Percentiles rank a stretch among this genome's conserved stretches.
These are phyloP conservation scores for Chalcosyrphus nemorum DNA, from an alignment of 2,888 invertebrate genomes.

Conservation along the genomic window DNA sequence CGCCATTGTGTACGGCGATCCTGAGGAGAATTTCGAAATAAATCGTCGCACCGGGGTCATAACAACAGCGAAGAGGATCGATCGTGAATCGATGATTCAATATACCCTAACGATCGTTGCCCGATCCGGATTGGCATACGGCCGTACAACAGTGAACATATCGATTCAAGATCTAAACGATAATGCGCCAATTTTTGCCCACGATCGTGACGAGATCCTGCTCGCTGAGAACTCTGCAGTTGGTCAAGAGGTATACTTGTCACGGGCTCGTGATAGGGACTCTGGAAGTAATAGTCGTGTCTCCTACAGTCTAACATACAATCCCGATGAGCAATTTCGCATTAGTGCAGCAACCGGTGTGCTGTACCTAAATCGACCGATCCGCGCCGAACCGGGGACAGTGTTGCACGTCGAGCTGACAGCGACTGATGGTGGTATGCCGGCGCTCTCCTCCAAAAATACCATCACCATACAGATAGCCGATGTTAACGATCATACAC, in stretches of 20 bases:
- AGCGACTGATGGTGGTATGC: slow-evolving; percentile 92
- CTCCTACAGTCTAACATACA: slow-evolving; percentile 90
- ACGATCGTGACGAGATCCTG: slow-evolving; percentile 90
- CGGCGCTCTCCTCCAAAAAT: slow-evolving; percentile 89
- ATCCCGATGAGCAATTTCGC: slow-evolving; percentile 91
- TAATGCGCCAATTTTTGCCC: slow-evolving; percentile 92
- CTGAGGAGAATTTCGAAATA: slow-evolving; percentile 89
- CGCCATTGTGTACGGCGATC: slow-evolving; percentile 91
- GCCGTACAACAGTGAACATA: slow-evolving; percentile 90
- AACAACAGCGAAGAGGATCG: slow-evolving; percentile 89
- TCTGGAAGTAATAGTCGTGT: slow-evolving; percentile 94
- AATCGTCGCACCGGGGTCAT: slow-evolving; percentile 91
- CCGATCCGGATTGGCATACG: slow-evolving; percentile 88
- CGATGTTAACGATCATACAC: slow-evolving; percentile 98
- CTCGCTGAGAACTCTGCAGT: slow-evolving; percentile 95
- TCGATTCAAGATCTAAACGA: slow-evolving; percentile 94
- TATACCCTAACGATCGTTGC: slow-evolving; percentile 93
- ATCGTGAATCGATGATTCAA: slow-evolving; percentile 90
- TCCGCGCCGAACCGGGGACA: slow-evolving; percentile 89
- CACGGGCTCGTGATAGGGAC: slow-evolving; percentile 93
- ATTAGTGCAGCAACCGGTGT: slow-evolving; percentile 94
- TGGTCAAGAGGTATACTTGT: slow-evolving; percentile 95
- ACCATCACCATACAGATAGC: slow-evolving; percentile 88
- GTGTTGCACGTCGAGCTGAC: slow-evolving; percentile 89
- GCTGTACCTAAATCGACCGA: slow-evolving; percentile 91